Base-by-base conservation (phyloP, 2,888 invertebrate species). In the Bombyx huttoni region DNA sequence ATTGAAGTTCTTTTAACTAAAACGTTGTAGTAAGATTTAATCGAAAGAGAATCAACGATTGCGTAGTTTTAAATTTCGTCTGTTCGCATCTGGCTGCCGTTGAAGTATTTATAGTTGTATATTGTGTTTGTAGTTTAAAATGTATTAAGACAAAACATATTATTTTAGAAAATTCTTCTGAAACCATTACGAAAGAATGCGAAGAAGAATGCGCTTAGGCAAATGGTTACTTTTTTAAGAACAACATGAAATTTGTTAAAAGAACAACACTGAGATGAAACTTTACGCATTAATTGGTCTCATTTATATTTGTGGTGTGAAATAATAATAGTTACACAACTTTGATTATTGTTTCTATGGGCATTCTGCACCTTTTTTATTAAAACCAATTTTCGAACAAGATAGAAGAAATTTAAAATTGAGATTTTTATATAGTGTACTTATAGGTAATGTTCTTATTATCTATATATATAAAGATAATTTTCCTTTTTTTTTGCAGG, bases 401-500 rank as follows among this genome's bases (percentile, higher is more conserved):
- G 24, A 24, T 3, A 24, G 24, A 24, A 24, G 5, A 24, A 24
- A 24, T 3, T 5, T 24, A 5, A 24, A 5, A 24, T 24, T 24
- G 24, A 5, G 3, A 24, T 24, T 24, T 24, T 24, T 24, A 24
- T 3, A 24, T 24, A 24, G 24, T 24, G 24, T 24, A n/a, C n/a
- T n/a, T n/a, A n/a, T n/a, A 24, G 24, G 24, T 2, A 24, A 24
- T 24, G 40, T 40, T 40, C 7, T 40, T 40, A n/a, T n/a, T n/a
- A n/a, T n/a, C n/a, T 40, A 24, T 40, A 40, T 40, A 3, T 40
- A 40, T 56, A 56, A 53, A 49, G 53, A 52, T 50, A 50, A 48
- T 12, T 63, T 64, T 75, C 75, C 67, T 60, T 65, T 75, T 79
- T 57, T 63, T 84, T 82, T n/a, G 58, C 86, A 87, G 87, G 81